phyloP scores from a whole-genome alignment of 2,797 vertebrate species.

The Gadopsis bispinosus region DNA sequence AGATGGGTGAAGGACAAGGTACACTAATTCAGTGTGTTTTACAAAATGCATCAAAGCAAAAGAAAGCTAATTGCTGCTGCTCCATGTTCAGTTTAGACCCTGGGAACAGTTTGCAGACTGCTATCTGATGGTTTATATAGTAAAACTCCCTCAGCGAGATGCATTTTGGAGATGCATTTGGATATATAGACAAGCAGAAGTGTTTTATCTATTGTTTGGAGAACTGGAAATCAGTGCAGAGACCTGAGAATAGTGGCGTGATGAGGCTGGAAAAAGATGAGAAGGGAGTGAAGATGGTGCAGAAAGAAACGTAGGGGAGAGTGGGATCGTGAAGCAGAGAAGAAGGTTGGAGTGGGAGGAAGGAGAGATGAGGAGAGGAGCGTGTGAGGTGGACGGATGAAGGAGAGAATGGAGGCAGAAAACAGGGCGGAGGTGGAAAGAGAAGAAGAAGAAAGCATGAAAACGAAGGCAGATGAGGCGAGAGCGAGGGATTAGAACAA shows the following conservation, averaged over 20 bases:
- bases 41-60: background rate
- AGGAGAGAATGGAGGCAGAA: background rate
- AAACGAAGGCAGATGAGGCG: constrained; percentile 7
- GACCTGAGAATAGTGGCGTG: too few species aligned
- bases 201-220: background rate
- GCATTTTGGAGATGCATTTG: too few species aligned
- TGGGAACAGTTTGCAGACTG: background rate
- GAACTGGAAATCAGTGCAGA: background rate
- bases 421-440: background rate
- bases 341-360: background rate
- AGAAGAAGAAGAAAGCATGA: background rate
- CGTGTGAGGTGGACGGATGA: too few species aligned
- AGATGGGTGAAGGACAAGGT: background rate
- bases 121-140: background rate
- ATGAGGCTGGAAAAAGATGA: background rate
- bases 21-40: background rate
- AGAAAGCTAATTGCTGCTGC: background rate
- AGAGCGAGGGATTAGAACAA: constrained; percentile 35
- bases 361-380: background rate
- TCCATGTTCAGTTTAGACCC: background rate
- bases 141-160: background rate
- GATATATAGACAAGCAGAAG: background rate
- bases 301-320: background rate
- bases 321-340: background rate
- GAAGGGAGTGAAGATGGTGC: too few species aligned